Evolutionary conservation across 2,113 vertebrate species (phyloP).

Genomic region (Candoia aspera): DNA sequence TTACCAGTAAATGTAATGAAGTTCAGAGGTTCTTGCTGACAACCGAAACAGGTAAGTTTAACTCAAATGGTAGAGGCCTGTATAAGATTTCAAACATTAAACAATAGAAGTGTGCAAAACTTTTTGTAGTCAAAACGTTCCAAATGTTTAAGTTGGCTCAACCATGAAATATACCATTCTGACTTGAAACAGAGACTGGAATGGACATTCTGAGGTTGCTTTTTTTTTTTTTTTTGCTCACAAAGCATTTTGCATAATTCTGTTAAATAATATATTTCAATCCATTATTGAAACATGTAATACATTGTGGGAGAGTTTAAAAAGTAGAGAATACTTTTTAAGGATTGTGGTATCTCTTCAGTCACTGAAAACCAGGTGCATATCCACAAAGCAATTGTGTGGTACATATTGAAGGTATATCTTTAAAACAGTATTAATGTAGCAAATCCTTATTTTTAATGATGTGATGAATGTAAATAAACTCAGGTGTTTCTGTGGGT

Average conservation of each 20-base stretch:
- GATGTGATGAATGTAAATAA: slow-evolving; percentile 7
- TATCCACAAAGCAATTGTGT: neutral
- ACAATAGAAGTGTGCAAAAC: neutral
- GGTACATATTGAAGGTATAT: neutral
- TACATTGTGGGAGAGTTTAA: neutral
- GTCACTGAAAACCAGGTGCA: neutral
- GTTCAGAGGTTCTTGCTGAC: slow-evolving; percentile 71
- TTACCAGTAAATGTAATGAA: slow-evolving; percentile 67
- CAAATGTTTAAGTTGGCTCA: neutral
- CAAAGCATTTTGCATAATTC: neutral
- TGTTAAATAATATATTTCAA: neutral
- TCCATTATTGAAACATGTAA: neutral
- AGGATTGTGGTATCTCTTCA: rapidly evolving
- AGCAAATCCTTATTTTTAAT: neutral
- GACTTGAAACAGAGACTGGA: neutral
- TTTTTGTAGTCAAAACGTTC: neutral
- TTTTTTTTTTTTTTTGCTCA: neutral
- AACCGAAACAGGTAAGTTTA: slow-evolving; percentile 69
- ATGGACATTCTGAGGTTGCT: neutral
- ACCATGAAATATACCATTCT: neutral
- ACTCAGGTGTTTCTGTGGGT: slow-evolving; percentile 15
- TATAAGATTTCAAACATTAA: neutral
- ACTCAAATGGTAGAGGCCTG: neutral
- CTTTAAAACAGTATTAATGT: neutral
- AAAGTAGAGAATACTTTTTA: neutral